Evolutionary conservation across 2,113 vertebrate species (phyloP).

Genomic region (Etheostoma cragini): DNA sequence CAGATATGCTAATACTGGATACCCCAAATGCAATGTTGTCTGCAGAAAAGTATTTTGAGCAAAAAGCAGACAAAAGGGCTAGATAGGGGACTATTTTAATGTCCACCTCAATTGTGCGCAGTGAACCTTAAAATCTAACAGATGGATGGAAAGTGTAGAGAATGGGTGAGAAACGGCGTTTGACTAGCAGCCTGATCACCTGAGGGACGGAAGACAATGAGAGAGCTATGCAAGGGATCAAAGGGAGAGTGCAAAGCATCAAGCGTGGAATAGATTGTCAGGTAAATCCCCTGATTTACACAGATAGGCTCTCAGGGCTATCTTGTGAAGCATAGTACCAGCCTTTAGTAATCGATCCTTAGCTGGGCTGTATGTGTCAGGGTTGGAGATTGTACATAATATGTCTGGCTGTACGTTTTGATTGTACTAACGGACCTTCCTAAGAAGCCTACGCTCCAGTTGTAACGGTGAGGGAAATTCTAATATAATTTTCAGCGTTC

Average conservation of each 20-base stretch:
- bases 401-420: no score
- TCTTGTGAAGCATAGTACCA: background rate
- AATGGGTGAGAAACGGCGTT: slow-evolving; percentile 45
- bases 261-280: slow-evolving; percentile 43
- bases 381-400: background rate
- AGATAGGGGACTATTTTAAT: slow-evolving; percentile 39
- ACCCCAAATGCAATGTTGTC: slow-evolving; percentile 6
- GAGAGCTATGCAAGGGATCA: slow-evolving; percentile 32
- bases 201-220: background rate
- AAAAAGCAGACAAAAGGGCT: slow-evolving; percentile 7
- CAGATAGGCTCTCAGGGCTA: slow-evolving; percentile 21
- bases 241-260: slow-evolving; percentile 30
- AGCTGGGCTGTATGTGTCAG: background rate
- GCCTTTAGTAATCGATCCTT: slow-evolving; percentile 14
- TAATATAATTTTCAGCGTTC: no score
- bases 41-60: slow-evolving; percentile 6
- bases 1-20: no score
- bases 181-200: slow-evolving; percentile 39
- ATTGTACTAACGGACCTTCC: no score
- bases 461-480: no score
- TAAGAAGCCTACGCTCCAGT: no score
- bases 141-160: slow-evolving; percentile 19
- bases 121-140: slow-evolving; percentile 18
- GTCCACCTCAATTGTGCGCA: slow-evolving; percentile 24
- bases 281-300: slow-evolving; percentile 38